phyloP scores from a whole-genome alignment of 1,140 invertebrate genomes.

The Drosophila kohkoa region DNA sequence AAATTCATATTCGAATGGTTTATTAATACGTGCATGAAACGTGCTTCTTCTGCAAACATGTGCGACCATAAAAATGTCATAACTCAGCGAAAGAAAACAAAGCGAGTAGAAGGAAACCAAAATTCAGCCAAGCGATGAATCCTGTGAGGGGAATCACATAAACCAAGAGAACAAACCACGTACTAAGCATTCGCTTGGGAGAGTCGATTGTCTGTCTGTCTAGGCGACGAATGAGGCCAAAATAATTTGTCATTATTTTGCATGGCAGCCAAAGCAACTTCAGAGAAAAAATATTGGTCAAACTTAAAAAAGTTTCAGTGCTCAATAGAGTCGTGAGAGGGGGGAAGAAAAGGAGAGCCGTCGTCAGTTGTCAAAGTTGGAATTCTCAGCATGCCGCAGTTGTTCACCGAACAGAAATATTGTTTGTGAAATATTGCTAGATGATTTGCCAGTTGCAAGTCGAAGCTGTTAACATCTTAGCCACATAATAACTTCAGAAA shows the following conservation, averaged over 20 bases:
- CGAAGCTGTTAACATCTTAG: conserved; percentile 9
- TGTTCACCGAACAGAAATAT: neutral
- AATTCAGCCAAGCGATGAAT: conserved; percentile 16
- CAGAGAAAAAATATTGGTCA: conserved; percentile 43
- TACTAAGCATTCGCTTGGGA: conserved; percentile 54
- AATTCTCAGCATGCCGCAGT: conserved; percentile 38
- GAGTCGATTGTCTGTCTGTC: conserved; percentile 14
- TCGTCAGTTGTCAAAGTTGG: conserved; percentile 3
- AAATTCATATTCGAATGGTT: conserved; percentile 41
- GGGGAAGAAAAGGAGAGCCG: too few species aligned
- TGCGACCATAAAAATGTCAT: conserved; percentile 58
- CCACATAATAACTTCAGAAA: neutral
- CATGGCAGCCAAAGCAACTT: conserved; percentile 40
- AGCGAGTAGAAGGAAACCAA: conserved; percentile 6
- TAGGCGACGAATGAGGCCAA: neutral
- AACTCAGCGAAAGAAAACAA: conserved; percentile 35
- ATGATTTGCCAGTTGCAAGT: conserved; percentile 33
- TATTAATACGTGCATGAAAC: conserved; percentile 57
- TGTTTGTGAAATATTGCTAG: neutral
- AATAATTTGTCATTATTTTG: conserved; percentile 76
- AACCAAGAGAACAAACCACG: conserved; percentile 34
- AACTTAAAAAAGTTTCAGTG: conserved; percentile 1
- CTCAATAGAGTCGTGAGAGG: too few species aligned
- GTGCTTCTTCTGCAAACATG: conserved; percentile 43
- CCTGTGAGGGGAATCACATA: conserved; percentile 23